phyloP scores from a whole-genome alignment of 1,140 invertebrate genomes.

The Platorchestia sp. region DNA sequence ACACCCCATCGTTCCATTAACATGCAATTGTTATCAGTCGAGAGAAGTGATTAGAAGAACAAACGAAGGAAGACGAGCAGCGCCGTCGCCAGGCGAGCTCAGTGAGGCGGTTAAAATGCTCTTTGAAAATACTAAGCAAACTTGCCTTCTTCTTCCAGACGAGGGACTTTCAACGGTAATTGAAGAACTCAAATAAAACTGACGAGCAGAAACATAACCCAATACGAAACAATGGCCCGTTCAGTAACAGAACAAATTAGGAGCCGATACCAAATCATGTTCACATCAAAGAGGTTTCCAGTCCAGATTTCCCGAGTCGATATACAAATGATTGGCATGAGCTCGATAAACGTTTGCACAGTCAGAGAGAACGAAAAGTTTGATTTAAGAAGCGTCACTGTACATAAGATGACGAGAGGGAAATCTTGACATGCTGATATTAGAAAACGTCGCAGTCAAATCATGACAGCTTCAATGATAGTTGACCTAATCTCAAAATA shows the following conservation, averaged over 20 bases:
- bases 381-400: neutral
- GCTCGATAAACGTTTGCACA: neutral
- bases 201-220: neutral
- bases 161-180: neutral
- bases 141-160: neutral
- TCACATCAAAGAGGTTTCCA: neutral
- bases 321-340: neutral
- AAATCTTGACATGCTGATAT: neutral
- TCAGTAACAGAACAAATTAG: neutral
- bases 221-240: neutral
- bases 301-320: neutral
- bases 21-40: neutral
- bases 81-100: neutral
- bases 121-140: constrained; percentile 2
- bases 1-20: neutral
- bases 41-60: neutral
- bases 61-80: neutral
- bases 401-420: neutral
- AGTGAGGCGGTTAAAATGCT: neutral
- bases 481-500: neutral
- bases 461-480: neutral
- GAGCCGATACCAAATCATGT: neutral
- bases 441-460: neutral
- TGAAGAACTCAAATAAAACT: neutral
- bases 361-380: neutral